phyloP scores from a whole-genome alignment of 2,113 vertebrate species.

The Australoheros scitulus region DNA sequence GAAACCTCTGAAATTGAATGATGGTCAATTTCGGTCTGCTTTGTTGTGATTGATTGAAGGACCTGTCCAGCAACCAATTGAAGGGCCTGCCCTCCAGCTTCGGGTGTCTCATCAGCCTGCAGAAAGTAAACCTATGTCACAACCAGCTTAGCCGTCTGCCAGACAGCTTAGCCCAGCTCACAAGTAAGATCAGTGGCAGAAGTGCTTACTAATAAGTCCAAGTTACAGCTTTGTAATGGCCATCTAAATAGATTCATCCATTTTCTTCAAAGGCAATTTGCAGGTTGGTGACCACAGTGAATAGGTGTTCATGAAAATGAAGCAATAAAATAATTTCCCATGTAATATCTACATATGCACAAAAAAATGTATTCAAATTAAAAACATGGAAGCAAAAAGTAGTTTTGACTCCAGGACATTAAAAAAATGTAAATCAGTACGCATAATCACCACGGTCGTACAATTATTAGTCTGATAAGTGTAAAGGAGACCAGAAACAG shows the following conservation, averaged over 20 bases:
- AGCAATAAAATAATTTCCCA: background rate
- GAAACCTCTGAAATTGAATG: background rate
- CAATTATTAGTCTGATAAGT: background rate
- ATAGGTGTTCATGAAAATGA: background rate
- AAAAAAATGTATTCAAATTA: too few species aligned
- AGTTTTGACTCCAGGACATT: background rate
- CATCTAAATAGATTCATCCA: background rate
- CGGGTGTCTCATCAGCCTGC: slow-evolving; percentile 79
- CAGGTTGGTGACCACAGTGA: fast-evolving
- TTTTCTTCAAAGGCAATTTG: background rate
- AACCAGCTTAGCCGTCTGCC: slow-evolving; percentile 89
- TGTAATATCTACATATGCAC: background rate
- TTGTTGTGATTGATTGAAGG: slow-evolving; percentile 70
- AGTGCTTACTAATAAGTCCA: background rate
- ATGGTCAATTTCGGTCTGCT: background rate
- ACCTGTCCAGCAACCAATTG: slow-evolving; percentile 89
- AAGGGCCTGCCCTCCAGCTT: slow-evolving; percentile 82
- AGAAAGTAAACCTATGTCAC: slow-evolving; percentile 84
- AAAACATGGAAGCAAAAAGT: too few species aligned
- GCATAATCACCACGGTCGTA: background rate
- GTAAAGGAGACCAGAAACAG: background rate
- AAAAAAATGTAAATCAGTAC: background rate
- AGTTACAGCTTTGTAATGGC: background rate
- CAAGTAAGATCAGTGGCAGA: slow-evolving; percentile 78
- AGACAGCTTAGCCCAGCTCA: slow-evolving; percentile 84